phyloP scores from a whole-genome alignment of 1,140 invertebrate genomes.

The Drosophila biarmipes region DNA sequence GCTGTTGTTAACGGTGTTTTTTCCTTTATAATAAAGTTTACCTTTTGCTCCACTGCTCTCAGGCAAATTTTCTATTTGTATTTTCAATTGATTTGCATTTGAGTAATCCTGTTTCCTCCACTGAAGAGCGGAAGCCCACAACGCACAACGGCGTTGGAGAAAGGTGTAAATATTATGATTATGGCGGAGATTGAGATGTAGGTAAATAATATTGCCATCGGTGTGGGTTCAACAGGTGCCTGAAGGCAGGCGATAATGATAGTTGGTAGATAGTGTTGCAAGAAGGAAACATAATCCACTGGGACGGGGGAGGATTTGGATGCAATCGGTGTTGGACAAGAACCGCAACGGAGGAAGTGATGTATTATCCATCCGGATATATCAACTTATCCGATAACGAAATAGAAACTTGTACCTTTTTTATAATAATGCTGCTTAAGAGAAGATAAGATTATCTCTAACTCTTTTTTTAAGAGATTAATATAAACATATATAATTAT shows the following conservation, averaged over 20 bases:
- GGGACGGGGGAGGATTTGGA: not conserved
- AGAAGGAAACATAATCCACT: slow-evolving; percentile 24
- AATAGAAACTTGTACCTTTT: no score
- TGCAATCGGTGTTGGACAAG: slow-evolving; percentile 9
- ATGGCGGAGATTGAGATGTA: slow-evolving; percentile 12
- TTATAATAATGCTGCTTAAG: not conserved
- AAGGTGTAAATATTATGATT: slow-evolving; percentile 39
- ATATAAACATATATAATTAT: no score
- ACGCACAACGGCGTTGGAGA: slow-evolving; percentile 9
- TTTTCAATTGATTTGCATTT: slow-evolving; percentile 62
- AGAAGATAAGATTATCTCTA: not conserved
- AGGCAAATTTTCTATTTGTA: slow-evolving; percentile 46
- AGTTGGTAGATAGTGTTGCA: slow-evolving; percentile 5
- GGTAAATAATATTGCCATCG: slow-evolving; percentile 26
- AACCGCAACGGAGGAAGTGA: not conserved
- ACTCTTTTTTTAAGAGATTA: no score
- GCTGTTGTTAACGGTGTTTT: slow-evolving; percentile 34
- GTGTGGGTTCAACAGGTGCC: slow-evolving; percentile 33
- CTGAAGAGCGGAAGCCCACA: slow-evolving; percentile 53
- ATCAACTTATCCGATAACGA: not conserved
- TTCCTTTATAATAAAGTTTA: slow-evolving; percentile 27
- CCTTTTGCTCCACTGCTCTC: slow-evolving; percentile 17
- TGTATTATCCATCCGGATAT: not conserved
- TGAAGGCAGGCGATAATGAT: slow-evolving; percentile 1
- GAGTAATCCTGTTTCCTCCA: slow-evolving; percentile 31